Evolutionary conservation across 2,888 invertebrate species (phyloP).

Genomic region (Oscheius onirici): DNA sequence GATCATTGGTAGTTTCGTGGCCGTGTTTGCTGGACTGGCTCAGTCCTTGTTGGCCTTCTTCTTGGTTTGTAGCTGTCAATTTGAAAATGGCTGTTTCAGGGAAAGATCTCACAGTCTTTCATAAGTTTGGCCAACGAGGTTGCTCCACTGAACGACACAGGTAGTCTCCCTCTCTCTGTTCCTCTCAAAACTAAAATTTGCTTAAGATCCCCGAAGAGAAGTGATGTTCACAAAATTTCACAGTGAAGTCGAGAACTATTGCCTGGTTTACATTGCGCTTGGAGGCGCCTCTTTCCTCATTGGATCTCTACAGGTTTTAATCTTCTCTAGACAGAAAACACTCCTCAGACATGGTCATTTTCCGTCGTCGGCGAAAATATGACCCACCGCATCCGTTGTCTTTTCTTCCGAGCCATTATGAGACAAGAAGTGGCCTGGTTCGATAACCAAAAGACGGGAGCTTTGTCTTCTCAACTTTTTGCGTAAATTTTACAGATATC

Average conservation of each 20-base stretch:
- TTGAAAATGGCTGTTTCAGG: not conserved
- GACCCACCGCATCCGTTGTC: not conserved
- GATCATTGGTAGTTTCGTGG: not conserved
- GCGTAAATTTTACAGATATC: slow-evolving; percentile 35
- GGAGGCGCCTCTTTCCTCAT: not conserved
- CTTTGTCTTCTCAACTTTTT: not conserved
- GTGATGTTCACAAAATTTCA: not conserved
- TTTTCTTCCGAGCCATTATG: not conserved
- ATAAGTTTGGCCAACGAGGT: slow-evolving; percentile 22
- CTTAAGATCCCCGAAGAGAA: no score
- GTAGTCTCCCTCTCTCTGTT: not conserved
- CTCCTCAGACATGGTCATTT: slow-evolving; percentile 5
- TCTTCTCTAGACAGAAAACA: not conserved
- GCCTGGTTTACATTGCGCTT: not conserved
- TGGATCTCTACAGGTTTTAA: not conserved
- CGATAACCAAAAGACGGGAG: not conserved
- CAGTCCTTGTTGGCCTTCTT: not conserved
- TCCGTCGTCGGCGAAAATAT: not conserved
- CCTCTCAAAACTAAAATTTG: no score
- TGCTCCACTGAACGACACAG: not conserved
- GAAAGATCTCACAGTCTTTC: not conserved
- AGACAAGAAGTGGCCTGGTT: slow-evolving; percentile 3
- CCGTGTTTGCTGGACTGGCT: not conserved
- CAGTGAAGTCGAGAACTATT: not conserved
- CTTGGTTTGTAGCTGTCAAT: not conserved